A percentile compares a stretch with the other conserved stretches of the same genome.
phyloP scores from a whole-genome alignment of 2,113 vertebrate species.

The Porphyrio hochstetteri region DNA sequence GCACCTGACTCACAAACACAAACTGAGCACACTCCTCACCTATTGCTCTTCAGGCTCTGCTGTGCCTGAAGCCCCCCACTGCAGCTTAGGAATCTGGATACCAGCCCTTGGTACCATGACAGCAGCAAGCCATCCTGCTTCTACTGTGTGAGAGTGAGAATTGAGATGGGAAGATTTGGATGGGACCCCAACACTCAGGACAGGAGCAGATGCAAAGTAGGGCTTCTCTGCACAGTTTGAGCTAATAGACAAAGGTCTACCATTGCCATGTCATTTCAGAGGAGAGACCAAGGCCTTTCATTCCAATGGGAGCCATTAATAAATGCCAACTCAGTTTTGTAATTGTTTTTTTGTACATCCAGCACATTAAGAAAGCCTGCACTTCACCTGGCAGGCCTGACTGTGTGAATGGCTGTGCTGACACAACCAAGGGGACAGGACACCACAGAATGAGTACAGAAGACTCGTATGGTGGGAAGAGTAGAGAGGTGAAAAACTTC shows the following conservation, averaged over 20 bases:
- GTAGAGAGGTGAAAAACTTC: not conserved
- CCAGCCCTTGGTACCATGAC: fast-evolving
- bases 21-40: not conserved
- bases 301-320: not conserved
- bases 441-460: not conserved
- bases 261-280: not conserved
- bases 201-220: not conserved
- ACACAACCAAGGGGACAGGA: not conserved
- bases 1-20: not conserved
- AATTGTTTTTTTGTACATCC: fast-evolving
- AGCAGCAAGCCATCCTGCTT: not conserved
- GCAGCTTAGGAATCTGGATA: not conserved
- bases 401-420: not conserved
- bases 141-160: not conserved
- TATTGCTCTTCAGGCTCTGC: not conserved
- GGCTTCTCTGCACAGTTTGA: not conserved
- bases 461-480: not conserved
- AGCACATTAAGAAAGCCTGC: not conserved
- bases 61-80: not conserved
- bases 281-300: not conserved
- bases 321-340: not conserved
- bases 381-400: not conserved
- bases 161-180: not conserved
- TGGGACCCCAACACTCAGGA: fast-evolving
- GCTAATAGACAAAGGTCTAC: not conserved